Base-by-base conservation (phyloP, 2,113 vertebrate species). In the Myanophis thanlyinensis region DNA sequence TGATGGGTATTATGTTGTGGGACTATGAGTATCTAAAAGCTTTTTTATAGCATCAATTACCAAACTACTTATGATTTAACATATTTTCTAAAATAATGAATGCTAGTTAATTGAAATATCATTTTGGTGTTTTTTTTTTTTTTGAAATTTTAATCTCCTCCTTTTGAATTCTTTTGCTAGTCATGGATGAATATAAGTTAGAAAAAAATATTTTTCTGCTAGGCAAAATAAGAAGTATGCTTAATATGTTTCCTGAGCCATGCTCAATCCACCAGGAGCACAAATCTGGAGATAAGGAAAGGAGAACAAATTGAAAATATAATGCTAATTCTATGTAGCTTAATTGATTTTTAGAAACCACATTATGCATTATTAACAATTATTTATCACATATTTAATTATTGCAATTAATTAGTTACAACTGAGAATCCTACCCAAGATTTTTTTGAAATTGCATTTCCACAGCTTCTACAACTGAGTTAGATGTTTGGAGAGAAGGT, bases 331-430 rank as follows among this genome's bases (percentile, higher is more conserved):
- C 93, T 95, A 95, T 94, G 53, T 93, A 62, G 40, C 52, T 90
- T 85, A 94, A 96, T 93, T 92, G 84, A 93, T 94, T 95, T 95
- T 89, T 94, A 88, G 84, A 92, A 91, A 89, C 53, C 91, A 85
- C 89, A 90, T 94, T 95, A 93, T 92, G 94, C 94, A 96, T 94
- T 94, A 93, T 94, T 95, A 93, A 94, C 93, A 80, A 91, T 94
- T 23, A 94, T 47, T 85, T 86, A 15, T 62, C 53, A 91, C 73
- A 89, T 62, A 62, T 3, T 23, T 20, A 86, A 8, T 62, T 51
- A 56, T 5, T 73, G 3, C 3, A 25, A 73, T 52, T 88, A 88
- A 47, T 56, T 25, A 88, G 80, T n/a, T 89, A 47, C 85, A 53
- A 89, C 54, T 35, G 18, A 80, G 67, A 54, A 30, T 48, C 51